Evolutionary conservation across 2,888 invertebrate genomes (phyloP).

Genomic region (Hemicrepidius hirtus): DNA sequence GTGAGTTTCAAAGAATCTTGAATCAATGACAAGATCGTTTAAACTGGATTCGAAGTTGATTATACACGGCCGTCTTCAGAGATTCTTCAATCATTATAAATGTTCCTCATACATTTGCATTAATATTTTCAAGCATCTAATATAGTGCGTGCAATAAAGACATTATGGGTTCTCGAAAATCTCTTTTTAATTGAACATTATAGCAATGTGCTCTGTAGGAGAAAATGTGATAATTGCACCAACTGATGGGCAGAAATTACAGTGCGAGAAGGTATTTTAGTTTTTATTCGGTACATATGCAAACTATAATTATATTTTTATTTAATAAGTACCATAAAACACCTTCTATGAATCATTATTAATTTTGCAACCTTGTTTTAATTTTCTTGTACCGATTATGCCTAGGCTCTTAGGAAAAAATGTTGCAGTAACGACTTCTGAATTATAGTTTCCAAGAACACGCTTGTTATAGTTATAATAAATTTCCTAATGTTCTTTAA

Average conservation of each 20-base stretch:
- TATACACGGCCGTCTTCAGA: slow-evolving; percentile 3
- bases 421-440: too few relatives aligned
- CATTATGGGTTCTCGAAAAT: slow-evolving; percentile 59
- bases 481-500: too few relatives aligned
- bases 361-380: not conserved
- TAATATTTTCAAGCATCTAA: slow-evolving; percentile 34
- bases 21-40: slow-evolving; percentile 6
- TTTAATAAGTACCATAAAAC: slow-evolving; percentile 12
- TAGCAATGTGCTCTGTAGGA: slow-evolving; percentile 46
- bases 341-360: not conserved
- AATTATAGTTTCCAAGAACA: too few relatives aligned
- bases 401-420: too few relatives aligned
- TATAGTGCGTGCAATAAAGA: slow-evolving; percentile 58
- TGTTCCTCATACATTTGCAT: slow-evolving; percentile 15
- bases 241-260: slow-evolving; percentile 53
- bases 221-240: slow-evolving; percentile 57
- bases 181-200: slow-evolving; percentile 60
- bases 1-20: not conserved
- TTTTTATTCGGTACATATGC: slow-evolving; percentile 34
- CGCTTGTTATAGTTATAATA: too few relatives aligned
- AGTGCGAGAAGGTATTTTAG: slow-evolving; percentile 35
- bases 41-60: slow-evolving; percentile 18
- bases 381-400: not conserved
- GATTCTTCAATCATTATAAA: slow-evolving; percentile 4
- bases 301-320: slow-evolving; percentile 38